Evolutionary conservation across 2,888 invertebrate genomes (phyloP).

Genomic region (Phymatocera aterrima): DNA sequence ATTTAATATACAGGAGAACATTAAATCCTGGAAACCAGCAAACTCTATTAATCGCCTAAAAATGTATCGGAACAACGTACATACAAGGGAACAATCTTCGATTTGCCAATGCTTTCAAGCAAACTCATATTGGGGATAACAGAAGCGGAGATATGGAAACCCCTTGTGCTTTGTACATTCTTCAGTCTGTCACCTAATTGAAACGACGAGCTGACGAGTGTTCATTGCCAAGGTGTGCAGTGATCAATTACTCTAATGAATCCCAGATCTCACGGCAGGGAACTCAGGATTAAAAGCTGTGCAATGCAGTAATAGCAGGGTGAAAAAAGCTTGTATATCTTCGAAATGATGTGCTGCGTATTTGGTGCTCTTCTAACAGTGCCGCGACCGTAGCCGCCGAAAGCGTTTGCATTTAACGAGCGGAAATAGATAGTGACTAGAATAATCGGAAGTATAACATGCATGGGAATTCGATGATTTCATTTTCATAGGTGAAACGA

Average conservation of each 20-base stretch:
- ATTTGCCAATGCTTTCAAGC: not conserved
- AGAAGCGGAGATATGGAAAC: not conserved
- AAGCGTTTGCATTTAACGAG: not conserved
- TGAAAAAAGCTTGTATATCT: not conserved
- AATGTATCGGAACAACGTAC: not conserved
- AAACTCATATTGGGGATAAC: not conserved
- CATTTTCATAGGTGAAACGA: not conserved
- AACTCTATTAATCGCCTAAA: not conserved
- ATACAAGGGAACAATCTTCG: not conserved
- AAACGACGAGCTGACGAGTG: not conserved
- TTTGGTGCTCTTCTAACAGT: not conserved
- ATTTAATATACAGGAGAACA: slow-evolving; percentile 14
- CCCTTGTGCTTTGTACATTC: not conserved
- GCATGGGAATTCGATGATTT: not conserved
- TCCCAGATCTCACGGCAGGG: not conserved
- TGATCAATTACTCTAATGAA: not conserved
- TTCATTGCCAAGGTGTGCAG: not conserved
- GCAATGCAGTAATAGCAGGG: not conserved
- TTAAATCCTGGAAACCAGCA: slow-evolving; percentile 1
- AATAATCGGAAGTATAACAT: not conserved
- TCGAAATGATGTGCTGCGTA: not conserved
- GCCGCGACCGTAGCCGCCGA: not conserved
- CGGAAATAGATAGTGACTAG: not conserved
- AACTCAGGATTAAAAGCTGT: not conserved
- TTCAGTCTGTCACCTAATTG: not conserved